These are phyloP conservation scores for Oreochromis mossambicus DNA, from an alignment of 2,797 vertebrate genomes.

Conservation along the genomic window DNA sequence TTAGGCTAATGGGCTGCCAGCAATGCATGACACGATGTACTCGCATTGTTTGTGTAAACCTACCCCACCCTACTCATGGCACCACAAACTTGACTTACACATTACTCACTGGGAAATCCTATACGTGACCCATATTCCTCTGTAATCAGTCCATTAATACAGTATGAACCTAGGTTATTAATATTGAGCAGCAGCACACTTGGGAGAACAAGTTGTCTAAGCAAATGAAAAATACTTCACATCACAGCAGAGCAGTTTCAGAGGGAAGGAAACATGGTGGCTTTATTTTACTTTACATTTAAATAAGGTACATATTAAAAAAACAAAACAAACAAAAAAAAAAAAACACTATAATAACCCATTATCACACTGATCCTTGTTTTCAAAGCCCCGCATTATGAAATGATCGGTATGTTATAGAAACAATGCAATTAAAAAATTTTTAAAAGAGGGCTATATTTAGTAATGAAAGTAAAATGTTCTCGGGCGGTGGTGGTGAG, in stretches of 20 bases:
- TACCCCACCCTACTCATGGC: background rate
- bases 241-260: background rate
- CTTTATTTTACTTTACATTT: background rate
- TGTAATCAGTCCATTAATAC: background rate
- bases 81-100: background rate
- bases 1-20: background rate
- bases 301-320: background rate
- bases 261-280: background rate
- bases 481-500: background rate
- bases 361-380: background rate
- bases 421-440: background rate
- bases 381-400: background rate
- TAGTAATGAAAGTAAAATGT: background rate
- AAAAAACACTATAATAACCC: background rate
- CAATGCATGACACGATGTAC: background rate
- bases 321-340: accelerated
- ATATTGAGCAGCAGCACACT: background rate
- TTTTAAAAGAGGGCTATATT: background rate
- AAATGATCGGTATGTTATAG: background rate
- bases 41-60: background rate
- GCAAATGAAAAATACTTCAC: background rate
- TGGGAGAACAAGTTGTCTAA: background rate
- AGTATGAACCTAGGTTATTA: background rate
- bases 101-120: background rate
- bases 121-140: conserved; percentile 3